Base-by-base conservation (phyloP, 2,113 vertebrate genomes). In the Hippocampus comes region DNA sequence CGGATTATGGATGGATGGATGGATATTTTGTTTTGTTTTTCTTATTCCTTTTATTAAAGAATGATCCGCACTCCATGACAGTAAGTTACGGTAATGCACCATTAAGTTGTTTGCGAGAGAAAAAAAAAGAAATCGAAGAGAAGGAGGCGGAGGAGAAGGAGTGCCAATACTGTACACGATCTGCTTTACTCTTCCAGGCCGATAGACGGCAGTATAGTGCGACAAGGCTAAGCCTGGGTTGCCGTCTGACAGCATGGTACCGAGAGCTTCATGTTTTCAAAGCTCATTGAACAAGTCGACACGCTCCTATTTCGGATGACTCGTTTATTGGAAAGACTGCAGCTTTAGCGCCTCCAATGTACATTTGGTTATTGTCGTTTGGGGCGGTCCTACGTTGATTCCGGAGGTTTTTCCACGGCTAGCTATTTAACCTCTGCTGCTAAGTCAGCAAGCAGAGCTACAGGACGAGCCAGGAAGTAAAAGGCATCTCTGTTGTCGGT, bases 151-250 rank as follows among this genome's bases (percentile, higher is more conserved):
- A 46, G 10, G 10, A 14, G 3, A 15, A 46, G 14, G 12, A 51
- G 15, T 34, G 34, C 34, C 34, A 38, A 38, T 5, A n/a, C n/a
- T n/a, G n/a, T n/a, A 38, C 10, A 46, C 10, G 12, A 12, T 20
- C 48, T 51, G 48, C 6, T 1, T 15, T 65, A 14, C 43, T 9
- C 61, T 76, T 78, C 87, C 89, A 11, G 3, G 2, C 75, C 81
- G 21, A 4, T 46, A 81, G 83, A 77, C 3, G 90, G 89, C 75
- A 23, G 0, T 71, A 61, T 72, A 4, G 0, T 0, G 17, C 7
- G 0, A 23, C 18, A 6, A 53, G 17, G 0, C 0, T 25, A 25
- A 18, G 4, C 4, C 38, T 7, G 34, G 42, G 48, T 42, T 25
- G 2, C 64, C 1, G 4, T 6, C 23, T 64, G 63, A 66, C 14